These are phyloP conservation scores for Ficedula albicollis DNA, from an alignment of 2,797 vertebrate genomes.

Conservation along the genomic window DNA sequence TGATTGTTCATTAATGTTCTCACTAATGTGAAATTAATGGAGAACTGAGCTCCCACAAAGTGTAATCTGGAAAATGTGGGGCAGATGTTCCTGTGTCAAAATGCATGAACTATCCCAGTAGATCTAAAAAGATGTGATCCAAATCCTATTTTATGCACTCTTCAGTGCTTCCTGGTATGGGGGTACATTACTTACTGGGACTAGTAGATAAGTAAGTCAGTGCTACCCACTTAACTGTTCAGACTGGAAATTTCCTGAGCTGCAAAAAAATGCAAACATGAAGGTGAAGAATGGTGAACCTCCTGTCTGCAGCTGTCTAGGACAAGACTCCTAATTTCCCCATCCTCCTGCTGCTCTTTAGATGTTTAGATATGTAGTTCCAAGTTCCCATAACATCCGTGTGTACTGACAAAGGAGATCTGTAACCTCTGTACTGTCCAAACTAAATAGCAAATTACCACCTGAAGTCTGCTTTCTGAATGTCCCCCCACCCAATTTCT, in stretches of 20 bases:
- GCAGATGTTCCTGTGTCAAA: neutral
- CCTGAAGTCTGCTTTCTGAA: neutral
- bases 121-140: neutral
- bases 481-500: neutral
- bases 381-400: accelerated
- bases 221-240: neutral
- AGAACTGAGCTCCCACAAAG: neutral
- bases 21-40: neutral
- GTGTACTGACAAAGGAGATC: neutral
- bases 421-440: neutral
- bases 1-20: neutral
- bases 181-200: neutral
- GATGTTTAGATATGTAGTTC: neutral
- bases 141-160: neutral
- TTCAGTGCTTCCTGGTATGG: neutral
- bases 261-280: neutral
- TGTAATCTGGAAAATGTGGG: neutral
- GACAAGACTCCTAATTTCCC: neutral
- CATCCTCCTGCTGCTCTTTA: neutral
- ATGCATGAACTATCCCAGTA: neutral
- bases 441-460: neutral
- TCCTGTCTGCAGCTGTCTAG: neutral
- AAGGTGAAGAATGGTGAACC: neutral
- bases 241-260: neutral
- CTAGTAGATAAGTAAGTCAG: neutral